Conservation (phyloP, 2,888 invertebrate genomes). For the Netelia inedita region DNA sequence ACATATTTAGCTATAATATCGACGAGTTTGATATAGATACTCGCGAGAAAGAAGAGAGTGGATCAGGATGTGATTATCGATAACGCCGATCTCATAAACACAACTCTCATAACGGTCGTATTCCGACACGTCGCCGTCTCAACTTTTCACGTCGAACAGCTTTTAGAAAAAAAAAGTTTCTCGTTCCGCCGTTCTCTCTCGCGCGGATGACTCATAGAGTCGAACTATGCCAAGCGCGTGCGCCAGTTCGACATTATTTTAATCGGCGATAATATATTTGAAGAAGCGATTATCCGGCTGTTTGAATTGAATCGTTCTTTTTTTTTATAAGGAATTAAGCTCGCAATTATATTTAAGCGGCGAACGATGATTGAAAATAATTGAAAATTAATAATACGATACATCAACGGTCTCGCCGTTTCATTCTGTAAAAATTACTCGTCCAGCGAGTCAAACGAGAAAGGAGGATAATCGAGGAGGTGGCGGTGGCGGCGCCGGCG, state of each 20-base stretch:
- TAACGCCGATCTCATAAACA: slow-evolving; percentile 28
- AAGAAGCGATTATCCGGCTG: no score
- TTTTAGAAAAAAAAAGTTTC: neutral
- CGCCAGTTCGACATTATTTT: neutral
- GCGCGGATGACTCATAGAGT: slow-evolving; percentile 13
- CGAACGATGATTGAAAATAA: no score
- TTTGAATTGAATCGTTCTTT: no score
- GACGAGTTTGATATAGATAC: slow-evolving; percentile 19
- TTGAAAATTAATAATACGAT: no score
- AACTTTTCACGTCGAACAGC: neutral
- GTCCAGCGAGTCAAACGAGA: no score
- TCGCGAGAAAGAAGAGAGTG: slow-evolving; percentile 36
- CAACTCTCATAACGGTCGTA: neutral
- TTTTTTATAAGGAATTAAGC: no score
- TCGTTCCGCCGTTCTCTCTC: neutral
- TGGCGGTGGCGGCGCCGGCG: no score
- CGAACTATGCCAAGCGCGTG: slow-evolving; percentile 1
- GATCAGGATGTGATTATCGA: slow-evolving; percentile 44
- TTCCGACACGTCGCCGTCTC: neutral
- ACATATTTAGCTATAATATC: neutral
- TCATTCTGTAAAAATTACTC: no score
- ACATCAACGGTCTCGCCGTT: no score
- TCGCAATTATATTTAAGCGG: no score
- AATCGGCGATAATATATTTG: neutral
- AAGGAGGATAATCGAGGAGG: no score